Evolutionary conservation across 1,140 invertebrate genomes (phyloP).

Genomic region (Drosophila takahashii): DNA sequence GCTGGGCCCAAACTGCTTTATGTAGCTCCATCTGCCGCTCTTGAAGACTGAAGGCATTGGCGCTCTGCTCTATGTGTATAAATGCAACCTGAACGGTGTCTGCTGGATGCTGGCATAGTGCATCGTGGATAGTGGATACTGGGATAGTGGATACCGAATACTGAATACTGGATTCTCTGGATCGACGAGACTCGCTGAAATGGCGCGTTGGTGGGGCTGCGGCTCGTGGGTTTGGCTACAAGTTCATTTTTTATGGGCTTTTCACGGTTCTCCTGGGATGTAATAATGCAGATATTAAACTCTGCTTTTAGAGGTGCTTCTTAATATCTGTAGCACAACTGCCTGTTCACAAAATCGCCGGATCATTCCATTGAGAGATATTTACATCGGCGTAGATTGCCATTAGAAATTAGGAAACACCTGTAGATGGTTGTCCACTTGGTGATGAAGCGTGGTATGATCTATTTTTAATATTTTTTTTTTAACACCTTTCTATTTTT

Average conservation of each 20-base stretch:
- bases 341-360: background rate
- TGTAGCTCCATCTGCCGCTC: slow-evolving; percentile 32
- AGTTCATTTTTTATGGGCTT: slow-evolving; percentile 70
- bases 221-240: slow-evolving; percentile 41
- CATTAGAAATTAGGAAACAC: background rate
- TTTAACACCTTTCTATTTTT: background rate
- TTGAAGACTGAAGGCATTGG: slow-evolving; percentile 4
- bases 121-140: background rate
- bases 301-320: slow-evolving; percentile 26
- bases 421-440: background rate
- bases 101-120: slow-evolving; percentile 9
- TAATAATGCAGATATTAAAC: slow-evolving; percentile 79
- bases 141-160: slow-evolving; percentile 3
- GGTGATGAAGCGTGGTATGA: background rate
- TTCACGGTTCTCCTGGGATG: slow-evolving; percentile 70
- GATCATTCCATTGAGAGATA: background rate
- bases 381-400: background rate
- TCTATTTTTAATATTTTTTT: background rate
- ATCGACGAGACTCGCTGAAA: background rate
- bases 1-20: slow-evolving; percentile 55
- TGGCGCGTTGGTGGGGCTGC: slow-evolving; percentile 7
- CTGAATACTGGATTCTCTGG: background rate
- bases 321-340: background rate
- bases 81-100: slow-evolving; percentile 48
- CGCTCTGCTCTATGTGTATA: slow-evolving; percentile 33